Base-by-base conservation (phyloP, 2,888 invertebrate genomes). In the Prionchulus punctatus region DNA sequence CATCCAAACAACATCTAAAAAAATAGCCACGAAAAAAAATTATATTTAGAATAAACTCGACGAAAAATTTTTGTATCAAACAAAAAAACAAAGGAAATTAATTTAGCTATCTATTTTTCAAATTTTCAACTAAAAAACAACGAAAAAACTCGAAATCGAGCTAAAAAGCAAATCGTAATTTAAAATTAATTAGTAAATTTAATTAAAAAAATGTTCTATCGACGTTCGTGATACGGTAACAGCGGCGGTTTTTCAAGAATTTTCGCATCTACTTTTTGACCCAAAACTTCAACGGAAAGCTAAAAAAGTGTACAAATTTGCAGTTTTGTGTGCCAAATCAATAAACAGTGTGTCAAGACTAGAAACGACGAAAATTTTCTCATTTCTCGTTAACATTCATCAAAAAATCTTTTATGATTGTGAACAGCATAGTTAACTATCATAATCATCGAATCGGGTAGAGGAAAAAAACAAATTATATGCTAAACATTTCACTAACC, bases 221-320 rank as follows among this genome's bases (percentile, higher is more conserved):
- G 15, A 21, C 54, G 54, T 3, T 18, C 4, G 28, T 54, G 47
- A 23, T 43, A 25, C 3, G 54, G 48, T 23, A 25, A 25, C 4
- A 54, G 18, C 25, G 54, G 54, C 12, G 54, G 54, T 30, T 43
- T 28, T 7, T 43, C 27, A 27, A 54, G 27, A 25, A 54, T 48
- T 2, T 21, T 12, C 36, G 54, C 47, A 2, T 30, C 18, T 4
- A 31, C 21, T 4, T 12, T 12, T n/a, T 26, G 52, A 31, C 52
- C 52, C 3, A 30, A n/a, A n/a, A 52, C 4, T 30, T 65, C 65
- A n/a, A 65, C 63, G 43, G 62, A 60, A 30, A 65, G 61, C 63
- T 64, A 61, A 57, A 64, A 59, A 42, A n/a, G n/a, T n/a, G n/a
- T n/a, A n/a, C 36, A 36, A 18, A 36, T 36, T 36, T 18, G 36